Evolutionary conservation across 2,113 vertebrate genomes (phyloP).

Genomic region (Colistium nudipinnis): DNA sequence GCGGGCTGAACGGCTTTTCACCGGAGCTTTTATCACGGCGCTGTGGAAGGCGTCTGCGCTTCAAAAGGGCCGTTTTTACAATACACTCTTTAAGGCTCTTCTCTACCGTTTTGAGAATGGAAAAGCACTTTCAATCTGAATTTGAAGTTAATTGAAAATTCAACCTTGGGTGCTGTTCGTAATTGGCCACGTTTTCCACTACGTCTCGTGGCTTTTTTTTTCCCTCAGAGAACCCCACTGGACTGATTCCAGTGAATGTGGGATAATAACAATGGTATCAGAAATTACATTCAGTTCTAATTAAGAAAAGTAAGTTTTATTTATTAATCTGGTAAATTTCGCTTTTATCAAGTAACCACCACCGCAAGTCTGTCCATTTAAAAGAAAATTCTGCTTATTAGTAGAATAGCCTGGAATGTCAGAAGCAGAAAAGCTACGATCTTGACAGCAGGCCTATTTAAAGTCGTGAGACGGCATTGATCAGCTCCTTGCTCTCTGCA

Average conservation of each 20-base stretch:
- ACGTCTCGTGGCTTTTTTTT: neutral
- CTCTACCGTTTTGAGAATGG: neutral
- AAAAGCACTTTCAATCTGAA: conserved; percentile 23
- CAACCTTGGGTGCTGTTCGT: neutral
- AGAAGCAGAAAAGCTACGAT: conserved; percentile 30
- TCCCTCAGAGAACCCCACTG: conserved; percentile 1
- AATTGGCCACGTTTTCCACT: neutral
- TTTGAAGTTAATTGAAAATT: conserved; percentile 31
- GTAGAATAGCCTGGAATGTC: conserved; percentile 18
- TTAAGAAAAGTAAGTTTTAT: no score
- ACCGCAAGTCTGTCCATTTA: neutral
- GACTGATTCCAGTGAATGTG: neutral
- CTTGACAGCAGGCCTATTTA: conserved; percentile 48
- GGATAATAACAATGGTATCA: neutral
- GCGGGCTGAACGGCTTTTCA: conserved; percentile 23
- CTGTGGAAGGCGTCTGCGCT: conserved; percentile 27
- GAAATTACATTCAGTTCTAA: no score
- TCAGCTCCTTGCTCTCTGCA: conserved; percentile 44
- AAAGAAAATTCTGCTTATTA: neutral
- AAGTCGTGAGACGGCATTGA: conserved; percentile 44
- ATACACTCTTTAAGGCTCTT: neutral
- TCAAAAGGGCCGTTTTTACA: conserved; percentile 6
- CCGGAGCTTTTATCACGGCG: conserved; percentile 25
- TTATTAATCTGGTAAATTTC: no score
- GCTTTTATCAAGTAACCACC: no score